Evolutionary conservation across 2,113 vertebrate genomes (phyloP).

Genomic region (Rhabdomys dilectus): DNA sequence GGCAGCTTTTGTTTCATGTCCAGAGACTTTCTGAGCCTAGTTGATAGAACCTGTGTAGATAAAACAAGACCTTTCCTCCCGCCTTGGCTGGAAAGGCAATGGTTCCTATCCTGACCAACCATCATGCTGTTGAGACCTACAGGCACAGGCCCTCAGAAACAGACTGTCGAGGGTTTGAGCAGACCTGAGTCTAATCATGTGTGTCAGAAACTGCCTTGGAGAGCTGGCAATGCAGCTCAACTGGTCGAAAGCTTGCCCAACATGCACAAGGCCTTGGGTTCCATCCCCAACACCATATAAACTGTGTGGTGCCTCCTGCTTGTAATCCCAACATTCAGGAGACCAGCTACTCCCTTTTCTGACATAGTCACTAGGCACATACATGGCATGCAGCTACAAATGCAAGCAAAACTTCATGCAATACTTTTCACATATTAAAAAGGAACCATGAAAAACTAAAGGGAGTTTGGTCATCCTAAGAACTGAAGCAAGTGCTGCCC

Average conservation of each 20-base stretch:
- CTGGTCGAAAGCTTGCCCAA: background rate
- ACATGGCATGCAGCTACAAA: background rate
- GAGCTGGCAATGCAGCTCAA: background rate
- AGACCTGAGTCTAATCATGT: background rate
- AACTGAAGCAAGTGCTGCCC: background rate
- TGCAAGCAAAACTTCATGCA: background rate
- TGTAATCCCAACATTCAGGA: background rate
- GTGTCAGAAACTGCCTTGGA: background rate
- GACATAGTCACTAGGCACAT: background rate
- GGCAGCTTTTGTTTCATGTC: conserved; percentile 4
- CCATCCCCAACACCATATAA: background rate
- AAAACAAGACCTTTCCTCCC: background rate
- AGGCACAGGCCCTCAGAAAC: background rate
- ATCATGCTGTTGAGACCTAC: background rate
- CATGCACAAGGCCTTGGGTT: background rate
- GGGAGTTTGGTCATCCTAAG: background rate
- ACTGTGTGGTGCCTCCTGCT: background rate
- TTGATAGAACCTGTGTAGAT: background rate
- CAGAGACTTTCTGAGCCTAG: background rate
- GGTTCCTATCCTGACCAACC: background rate
- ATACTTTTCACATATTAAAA: background rate
- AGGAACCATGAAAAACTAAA: background rate
- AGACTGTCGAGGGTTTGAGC: background rate
- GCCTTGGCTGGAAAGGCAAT: background rate
- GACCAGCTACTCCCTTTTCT: too few species aligned